phyloP scores from a whole-genome alignment of 2,113 vertebrate genomes.

The Centropus bengalensis region DNA sequence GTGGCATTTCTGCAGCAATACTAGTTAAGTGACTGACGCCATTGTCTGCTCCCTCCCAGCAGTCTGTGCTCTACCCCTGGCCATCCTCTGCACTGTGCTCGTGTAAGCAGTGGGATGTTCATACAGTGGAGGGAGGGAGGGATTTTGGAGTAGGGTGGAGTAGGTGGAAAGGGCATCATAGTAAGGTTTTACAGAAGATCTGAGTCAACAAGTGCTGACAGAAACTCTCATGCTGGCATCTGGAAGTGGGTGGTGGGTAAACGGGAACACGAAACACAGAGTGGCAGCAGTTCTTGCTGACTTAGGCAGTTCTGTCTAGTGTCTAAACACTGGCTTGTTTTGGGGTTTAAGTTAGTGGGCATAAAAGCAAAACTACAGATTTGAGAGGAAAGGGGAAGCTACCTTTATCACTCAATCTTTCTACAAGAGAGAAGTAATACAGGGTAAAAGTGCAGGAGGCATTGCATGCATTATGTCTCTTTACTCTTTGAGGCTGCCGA shows the following conservation, averaged over 20 bases:
- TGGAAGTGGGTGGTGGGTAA: not conserved
- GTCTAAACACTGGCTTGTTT: not conserved
- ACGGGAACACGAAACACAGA: not conserved
- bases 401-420: not conserved
- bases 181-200: not conserved
- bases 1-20: not conserved
- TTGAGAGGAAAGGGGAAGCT: not conserved
- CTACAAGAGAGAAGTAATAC: not conserved
- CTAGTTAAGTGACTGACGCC: not conserved
- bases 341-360: not conserved
- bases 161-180: not conserved
- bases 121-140: fast-evolving
- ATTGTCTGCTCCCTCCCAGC: not conserved
- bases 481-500: not conserved
- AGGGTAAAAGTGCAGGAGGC: not conserved
- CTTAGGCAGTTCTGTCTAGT: not conserved
- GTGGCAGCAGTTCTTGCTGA: not conserved
- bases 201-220: not conserved
- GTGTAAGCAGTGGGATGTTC: not conserved
- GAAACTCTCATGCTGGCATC: not conserved
- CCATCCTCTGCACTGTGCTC: not conserved
- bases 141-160: fast-evolving
- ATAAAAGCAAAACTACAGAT: not conserved
- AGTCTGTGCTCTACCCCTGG: not conserved
- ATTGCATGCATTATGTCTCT: not conserved